Evolutionary conservation across 2,888 invertebrate genomes (phyloP).

Genomic region (Cantharis flavilabris): DNA sequence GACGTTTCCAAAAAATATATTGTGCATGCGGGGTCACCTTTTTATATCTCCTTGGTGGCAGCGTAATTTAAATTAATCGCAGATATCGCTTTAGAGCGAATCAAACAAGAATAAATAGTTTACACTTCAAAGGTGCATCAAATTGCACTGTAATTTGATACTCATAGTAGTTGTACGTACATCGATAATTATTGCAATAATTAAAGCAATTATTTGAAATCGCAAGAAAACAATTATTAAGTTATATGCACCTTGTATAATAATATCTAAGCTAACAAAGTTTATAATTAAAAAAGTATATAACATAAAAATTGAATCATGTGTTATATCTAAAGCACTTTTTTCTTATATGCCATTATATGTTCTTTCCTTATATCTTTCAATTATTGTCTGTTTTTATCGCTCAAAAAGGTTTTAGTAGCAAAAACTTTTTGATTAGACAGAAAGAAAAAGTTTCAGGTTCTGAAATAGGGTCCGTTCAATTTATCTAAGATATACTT

Average conservation of each 20-base stretch:
- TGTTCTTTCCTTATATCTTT: slow-evolving; percentile 4
- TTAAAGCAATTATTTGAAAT: neutral
- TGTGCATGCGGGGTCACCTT: neutral
- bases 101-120: neutral
- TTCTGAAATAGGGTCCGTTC: neutral
- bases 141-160: neutral
- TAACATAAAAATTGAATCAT: neutral
- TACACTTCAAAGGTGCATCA: neutral
- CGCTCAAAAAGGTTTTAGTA: slow-evolving; percentile 4
- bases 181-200: neutral
- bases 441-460: neutral
- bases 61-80: neutral
- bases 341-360: neutral
- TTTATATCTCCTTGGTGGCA: too few relatives aligned
- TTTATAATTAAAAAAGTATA: slow-evolving; percentile 1
- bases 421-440: slow-evolving; percentile 2
- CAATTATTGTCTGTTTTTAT: slow-evolving; percentile 5
- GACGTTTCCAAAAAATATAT: neutral
- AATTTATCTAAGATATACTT: slow-evolving; percentile 3
- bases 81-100: neutral
- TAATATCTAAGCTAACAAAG: neutral
- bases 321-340: neutral
- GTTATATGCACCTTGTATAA: neutral
- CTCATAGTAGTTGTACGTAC: neutral
- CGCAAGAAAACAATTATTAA: neutral